Base-by-base conservation (phyloP, 2,113 vertebrate species). In the Protobothrops mucrosquamatus region DNA sequence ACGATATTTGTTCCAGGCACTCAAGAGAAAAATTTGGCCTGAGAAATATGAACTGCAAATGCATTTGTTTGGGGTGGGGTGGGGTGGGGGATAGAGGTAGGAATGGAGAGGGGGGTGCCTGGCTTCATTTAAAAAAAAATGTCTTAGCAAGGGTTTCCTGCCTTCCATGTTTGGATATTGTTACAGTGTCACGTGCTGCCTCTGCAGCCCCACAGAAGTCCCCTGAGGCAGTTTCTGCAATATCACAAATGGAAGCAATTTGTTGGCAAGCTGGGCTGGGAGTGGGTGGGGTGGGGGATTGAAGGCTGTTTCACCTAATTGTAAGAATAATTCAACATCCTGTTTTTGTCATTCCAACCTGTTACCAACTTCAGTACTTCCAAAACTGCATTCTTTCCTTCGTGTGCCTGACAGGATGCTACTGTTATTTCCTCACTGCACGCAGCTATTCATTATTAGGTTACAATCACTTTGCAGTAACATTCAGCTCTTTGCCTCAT, bases 381-480 rank as follows among this genome's bases (percentile, higher is more conserved):
- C 95, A 94, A 96, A 95, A 95, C 96, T 94, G n/a, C 94, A 57
- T 90, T 52, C 87, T 94, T 96, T 97, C 97, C 95, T 97, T 95
- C 94, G 89, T 93, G 93, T 95, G 96, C 96, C 94, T 94, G 95
- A 97, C 98, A 98, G 98, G 98, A 98, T 97, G 97, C 97, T 96
- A 95, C 90, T 86, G 95, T 95, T 96, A 97, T 98, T 98, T 98
- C 98, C 98, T 97, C 94, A 97, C 96, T 98, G 97, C 97, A 96
- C 97, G 96, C 92, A 95, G 96, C 97, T 97, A 96, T 98, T 98
- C 74, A 97, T 97, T 96, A 97, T 97, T 96, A 97, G 97, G 95
- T 96, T 96, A 95, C 94, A 96, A 94, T 97, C 97, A 95, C 94
- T 96, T 96, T 94, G 95, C 93, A 18, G 96, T 98, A 97, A 96